Evolutionary conservation across 30 jellyfish, hydroid and myxozoan species (phyloP).

Genomic region (Catostylus mosaicus): DNA sequence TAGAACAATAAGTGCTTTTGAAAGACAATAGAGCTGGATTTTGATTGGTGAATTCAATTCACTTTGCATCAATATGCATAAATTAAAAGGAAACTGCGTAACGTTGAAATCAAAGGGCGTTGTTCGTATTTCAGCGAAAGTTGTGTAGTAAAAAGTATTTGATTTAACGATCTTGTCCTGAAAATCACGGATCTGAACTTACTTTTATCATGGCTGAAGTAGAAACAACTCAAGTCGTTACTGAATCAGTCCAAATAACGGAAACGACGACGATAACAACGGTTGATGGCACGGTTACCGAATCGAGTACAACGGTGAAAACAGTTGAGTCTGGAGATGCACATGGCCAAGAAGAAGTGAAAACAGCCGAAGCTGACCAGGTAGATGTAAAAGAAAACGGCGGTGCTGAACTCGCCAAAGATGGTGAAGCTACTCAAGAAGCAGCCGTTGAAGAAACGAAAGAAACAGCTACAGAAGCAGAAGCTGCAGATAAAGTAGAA

Average conservation of each 20-base stretch:
- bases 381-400: slow-evolving; percentile 81
- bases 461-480: slow-evolving; percentile 24
- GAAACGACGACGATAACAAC: slow-evolving; percentile 68
- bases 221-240: slow-evolving; percentile 38
- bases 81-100: slow-evolving; percentile 81
- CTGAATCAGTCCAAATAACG: slow-evolving; percentile 47
- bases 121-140: slow-evolving; percentile 63
- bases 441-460: slow-evolving; percentile 36
- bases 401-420: slow-evolving; percentile 66
- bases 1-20: background rate
- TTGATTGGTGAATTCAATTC: slow-evolving; percentile 57
- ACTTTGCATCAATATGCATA: slow-evolving; percentile 67
- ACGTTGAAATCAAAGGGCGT: slow-evolving; percentile 87
- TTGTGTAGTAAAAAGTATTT: slow-evolving; percentile 23
- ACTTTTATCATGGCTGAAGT: slow-evolving; percentile 72
- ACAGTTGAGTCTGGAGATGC: slow-evolving; percentile 47
- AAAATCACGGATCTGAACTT: slow-evolving; percentile 39
- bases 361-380: slow-evolving; percentile 53
- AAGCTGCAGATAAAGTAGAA: slow-evolving; percentile 69
- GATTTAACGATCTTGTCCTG: slow-evolving; percentile 19
- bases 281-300: slow-evolving; percentile 58
- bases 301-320: slow-evolving; percentile 50
- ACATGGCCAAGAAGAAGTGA: slow-evolving; percentile 67
- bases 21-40: slow-evolving; percentile 2
- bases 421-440: slow-evolving; percentile 55